These are phyloP conservation scores for Drosophila kikkawai DNA, from an alignment of 1,140 invertebrate species.

Conservation along the genomic window DNA sequence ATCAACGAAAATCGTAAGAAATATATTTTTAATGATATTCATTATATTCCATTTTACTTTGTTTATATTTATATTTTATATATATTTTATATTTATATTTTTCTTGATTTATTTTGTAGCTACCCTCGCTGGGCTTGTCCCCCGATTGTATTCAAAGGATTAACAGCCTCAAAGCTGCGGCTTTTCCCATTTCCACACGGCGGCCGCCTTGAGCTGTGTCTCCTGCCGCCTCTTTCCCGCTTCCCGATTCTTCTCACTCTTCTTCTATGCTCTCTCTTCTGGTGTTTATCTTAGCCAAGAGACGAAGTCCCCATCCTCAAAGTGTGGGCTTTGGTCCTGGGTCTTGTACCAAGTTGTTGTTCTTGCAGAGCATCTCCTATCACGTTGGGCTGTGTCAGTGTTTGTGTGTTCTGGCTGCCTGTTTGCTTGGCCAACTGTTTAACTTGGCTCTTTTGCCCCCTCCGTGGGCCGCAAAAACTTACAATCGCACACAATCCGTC, in stretches of 20 bases:
- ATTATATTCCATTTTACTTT: not conserved
- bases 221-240: not conserved
- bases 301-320: conserved; percentile 20
- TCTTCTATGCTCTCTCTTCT: not conserved
- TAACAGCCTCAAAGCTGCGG: conserved; percentile 76
- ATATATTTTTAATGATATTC: not conserved
- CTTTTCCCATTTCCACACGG: conserved; percentile 74
- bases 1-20: not conserved
- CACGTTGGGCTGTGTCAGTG: conserved; percentile 48
- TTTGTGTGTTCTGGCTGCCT: conserved; percentile 59
- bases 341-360: conserved; percentile 42
- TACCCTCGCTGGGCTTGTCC: conserved; percentile 44
- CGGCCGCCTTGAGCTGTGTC: conserved; percentile 42
- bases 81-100: too few species aligned
- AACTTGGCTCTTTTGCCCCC: conserved; percentile 61
- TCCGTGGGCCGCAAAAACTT: conserved; percentile 61
- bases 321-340: conserved; percentile 7
- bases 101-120: conserved; percentile 11
- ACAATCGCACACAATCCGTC: conserved; percentile 21
- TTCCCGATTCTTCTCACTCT: conserved; percentile 1
- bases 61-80: too few species aligned
- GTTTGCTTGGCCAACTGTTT: conserved; percentile 72
- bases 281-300: conserved; percentile 68
- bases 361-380: conserved; percentile 35
- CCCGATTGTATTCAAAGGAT: conserved; percentile 72